These are phyloP conservation scores for Sweltsa coloradensis DNA, from an alignment of 1,140 invertebrate species.

Conservation along the genomic window DNA sequence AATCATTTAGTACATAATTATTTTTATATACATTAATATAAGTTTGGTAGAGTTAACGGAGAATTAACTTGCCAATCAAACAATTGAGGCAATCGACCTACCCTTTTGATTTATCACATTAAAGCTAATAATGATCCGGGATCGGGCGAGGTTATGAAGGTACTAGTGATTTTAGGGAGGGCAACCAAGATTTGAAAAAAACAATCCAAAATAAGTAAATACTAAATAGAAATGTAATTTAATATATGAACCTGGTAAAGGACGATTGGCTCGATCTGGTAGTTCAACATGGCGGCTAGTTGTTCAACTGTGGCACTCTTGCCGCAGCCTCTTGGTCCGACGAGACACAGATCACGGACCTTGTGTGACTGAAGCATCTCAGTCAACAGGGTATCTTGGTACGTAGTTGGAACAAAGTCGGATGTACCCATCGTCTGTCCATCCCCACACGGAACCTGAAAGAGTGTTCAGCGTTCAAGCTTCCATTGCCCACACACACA, in stretches of 20 bases:
- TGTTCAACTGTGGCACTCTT: conserved; percentile 72
- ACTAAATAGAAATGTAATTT: no score
- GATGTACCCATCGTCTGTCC: conserved; percentile 7
- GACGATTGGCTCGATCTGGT: conserved; percentile 76
- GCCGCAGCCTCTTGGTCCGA: conserved; percentile 85
- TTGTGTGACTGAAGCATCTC: conserved; percentile 65
- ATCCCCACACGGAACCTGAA: conserved; percentile 28
- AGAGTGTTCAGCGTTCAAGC: no score
- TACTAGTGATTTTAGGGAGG: background rate
- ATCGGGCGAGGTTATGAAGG: background rate
- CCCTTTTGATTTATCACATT: no score
- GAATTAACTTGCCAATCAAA: no score
- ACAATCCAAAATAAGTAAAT: background rate
- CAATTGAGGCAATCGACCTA: no score
- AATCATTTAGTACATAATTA: background rate
- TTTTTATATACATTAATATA: background rate
- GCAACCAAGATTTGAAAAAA: background rate
- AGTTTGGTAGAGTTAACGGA: no score
- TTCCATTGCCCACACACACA: no score
- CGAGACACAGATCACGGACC: conserved; percentile 73
- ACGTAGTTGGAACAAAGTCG: conserved; percentile 54
- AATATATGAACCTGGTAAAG: conserved; percentile 58
- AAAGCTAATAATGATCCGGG: no score
- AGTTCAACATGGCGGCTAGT: conserved; percentile 62
- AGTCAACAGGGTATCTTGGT: conserved; percentile 68